phyloP scores from a whole-genome alignment of 2,888 invertebrate genomes.

The Graphium colonna region DNA sequence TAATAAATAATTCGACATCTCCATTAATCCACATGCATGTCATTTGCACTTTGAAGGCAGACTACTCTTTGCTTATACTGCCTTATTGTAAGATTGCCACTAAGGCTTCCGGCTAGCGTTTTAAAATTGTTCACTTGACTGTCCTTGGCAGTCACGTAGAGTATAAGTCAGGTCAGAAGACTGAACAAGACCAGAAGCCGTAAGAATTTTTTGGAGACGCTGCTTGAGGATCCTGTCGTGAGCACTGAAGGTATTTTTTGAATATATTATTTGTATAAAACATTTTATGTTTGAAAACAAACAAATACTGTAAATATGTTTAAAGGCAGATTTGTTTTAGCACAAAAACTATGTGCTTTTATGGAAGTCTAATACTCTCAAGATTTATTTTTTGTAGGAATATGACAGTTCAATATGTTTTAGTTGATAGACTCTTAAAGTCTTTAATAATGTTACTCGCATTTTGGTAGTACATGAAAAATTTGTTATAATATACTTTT shows the following conservation, averaged over 20 bases:
- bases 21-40: constrained; percentile 47
- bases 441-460: not conserved
- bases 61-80: constrained; percentile 38
- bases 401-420: not conserved
- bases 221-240: constrained; percentile 71
- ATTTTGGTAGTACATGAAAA: not conserved
- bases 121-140: constrained; percentile 79
- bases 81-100: constrained; percentile 56
- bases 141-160: constrained; percentile 78
- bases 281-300: constrained; percentile 45
- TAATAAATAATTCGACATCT: constrained; percentile 46
- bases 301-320: constrained; percentile 10
- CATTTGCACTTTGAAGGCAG: constrained; percentile 40
- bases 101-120: constrained; percentile 68
- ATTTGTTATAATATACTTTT: not conserved
- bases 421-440: constrained; percentile 1
- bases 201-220: constrained; percentile 75
- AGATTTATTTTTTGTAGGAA: constrained; percentile 9
- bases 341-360: constrained; percentile 15
- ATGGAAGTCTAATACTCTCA: constrained; percentile 6
- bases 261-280: constrained; percentile 74
- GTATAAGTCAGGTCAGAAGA: constrained; percentile 81
- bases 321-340: constrained; percentile 5
- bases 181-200: constrained; percentile 75
- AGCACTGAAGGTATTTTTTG: constrained; percentile 76